Conservation (phyloP, 2,888 invertebrate species). For the Epinotia ramella region DNA sequence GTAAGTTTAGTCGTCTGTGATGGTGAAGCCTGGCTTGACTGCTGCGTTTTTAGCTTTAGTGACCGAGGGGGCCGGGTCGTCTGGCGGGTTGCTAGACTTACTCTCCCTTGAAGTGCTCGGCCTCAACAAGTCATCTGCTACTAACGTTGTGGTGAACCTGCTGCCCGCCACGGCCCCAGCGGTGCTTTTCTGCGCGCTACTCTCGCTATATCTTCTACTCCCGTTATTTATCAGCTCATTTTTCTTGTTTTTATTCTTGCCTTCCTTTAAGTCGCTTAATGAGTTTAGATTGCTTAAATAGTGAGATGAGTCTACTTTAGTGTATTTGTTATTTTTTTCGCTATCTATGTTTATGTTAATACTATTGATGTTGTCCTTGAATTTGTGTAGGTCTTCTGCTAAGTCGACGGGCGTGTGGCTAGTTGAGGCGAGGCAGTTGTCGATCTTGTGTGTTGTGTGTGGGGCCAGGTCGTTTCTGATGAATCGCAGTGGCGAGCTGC, state of each 20-base stretch:
- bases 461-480: conserved; percentile 74
- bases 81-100: conserved; percentile 51
- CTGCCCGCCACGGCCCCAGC: conserved; percentile 59
- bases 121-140: conserved; percentile 66
- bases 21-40: conserved; percentile 73
- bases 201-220: conserved; percentile 74
- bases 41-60: conserved; percentile 70
- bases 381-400: conserved; percentile 70
- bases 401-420: conserved; percentile 62
- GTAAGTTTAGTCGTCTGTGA: conserved; percentile 59
- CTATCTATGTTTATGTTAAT: conserved; percentile 73
- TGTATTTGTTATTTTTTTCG: conserved; percentile 66
- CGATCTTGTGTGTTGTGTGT: conserved; percentile 54
- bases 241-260: conserved; percentile 60
- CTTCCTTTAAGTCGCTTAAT: conserved; percentile 64
- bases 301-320: conserved; percentile 60
- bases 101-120: conserved; percentile 63
- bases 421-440: conserved; percentile 61
- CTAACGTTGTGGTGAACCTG: conserved; percentile 77
- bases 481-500: conserved; percentile 68
- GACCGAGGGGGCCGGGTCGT: conserved; percentile 61
- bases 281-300: conserved; percentile 64
- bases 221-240: conserved; percentile 72
- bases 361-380: conserved; percentile 75
- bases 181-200: conserved; percentile 71